Evolutionary conservation across 2,888 invertebrate genomes (phyloP).

Genomic region (Timandra comae): DNA sequence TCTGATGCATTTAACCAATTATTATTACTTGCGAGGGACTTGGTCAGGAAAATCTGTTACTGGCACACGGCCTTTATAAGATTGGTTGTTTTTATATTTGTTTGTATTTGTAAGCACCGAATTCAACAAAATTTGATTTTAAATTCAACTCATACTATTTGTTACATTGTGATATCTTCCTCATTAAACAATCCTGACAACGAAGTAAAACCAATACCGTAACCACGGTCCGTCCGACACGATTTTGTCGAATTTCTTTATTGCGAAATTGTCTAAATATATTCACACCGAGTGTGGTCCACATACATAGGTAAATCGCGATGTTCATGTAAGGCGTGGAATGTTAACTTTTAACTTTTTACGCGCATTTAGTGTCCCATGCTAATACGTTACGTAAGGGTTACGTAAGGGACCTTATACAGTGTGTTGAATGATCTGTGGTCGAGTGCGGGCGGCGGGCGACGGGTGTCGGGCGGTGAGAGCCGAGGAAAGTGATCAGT

Average conservation of each 20-base stretch:
- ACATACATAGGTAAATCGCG: constrained; percentile 12
- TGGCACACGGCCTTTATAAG: no score
- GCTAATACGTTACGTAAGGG: constrained; percentile 2
- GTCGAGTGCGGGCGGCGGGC: constrained; percentile 14
- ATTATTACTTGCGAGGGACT: no score
- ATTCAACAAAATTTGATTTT: no score
- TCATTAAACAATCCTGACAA: no score
- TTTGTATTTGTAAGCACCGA: no score
- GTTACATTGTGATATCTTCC: no score
- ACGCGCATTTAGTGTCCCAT: neutral
- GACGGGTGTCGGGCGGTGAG: constrained; percentile 35
- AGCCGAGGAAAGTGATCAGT: constrained; percentile 65
- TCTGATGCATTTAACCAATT: no score
- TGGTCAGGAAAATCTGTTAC: no score
- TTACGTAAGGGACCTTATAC: constrained; percentile 15
- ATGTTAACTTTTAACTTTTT: constrained; percentile 7
- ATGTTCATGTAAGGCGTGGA: constrained; percentile 10
- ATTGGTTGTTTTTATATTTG: no score
- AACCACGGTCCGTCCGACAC: no score
- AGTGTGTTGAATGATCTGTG: constrained; percentile 14
- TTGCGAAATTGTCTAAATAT: constrained; percentile 16
- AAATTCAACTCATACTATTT: no score
- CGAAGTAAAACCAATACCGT: no score
- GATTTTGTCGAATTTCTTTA: constrained; percentile 13
- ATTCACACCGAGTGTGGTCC: constrained; percentile 12